Evolutionary conservation across 2,797 vertebrate genomes (phyloP).

Genomic region (Acipenser oxyrinchus): DNA sequence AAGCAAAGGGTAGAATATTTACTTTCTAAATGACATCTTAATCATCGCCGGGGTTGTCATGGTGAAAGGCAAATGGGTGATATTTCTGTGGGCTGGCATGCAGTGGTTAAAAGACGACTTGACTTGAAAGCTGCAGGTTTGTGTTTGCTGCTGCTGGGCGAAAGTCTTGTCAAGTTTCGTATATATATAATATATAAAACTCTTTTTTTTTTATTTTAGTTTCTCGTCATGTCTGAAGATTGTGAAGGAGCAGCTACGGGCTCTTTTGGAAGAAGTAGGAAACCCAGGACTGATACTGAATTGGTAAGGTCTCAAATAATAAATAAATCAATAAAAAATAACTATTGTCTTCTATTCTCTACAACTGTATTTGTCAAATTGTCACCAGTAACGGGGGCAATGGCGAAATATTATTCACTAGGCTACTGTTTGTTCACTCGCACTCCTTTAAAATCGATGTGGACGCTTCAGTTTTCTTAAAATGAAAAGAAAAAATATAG

Average conservation of each 20-base stretch:
- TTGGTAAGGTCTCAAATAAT: conserved; percentile 38
- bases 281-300: conserved; percentile 38
- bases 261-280: conserved; percentile 51
- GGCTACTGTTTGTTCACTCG: no score
- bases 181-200: no score
- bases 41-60: conserved; percentile 59
- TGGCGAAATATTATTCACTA: no score
- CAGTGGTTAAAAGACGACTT: conserved; percentile 42
- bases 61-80: conserved; percentile 54
- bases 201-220: conserved; percentile 20
- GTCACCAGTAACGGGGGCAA: no score
- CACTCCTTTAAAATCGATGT: no score
- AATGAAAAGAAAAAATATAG: no score
- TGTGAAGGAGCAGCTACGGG: conserved; percentile 51
- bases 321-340: no score
- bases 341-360: no score
- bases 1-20: conserved; percentile 49
- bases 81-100: conserved; percentile 49
- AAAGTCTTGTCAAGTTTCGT: conserved; percentile 3
- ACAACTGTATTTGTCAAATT: no score
- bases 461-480: no score
- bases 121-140: conserved; percentile 19
- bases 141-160: conserved; percentile 11
- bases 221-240: conserved; percentile 66
- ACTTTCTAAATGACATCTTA: conserved; percentile 51